Percentiles rank a stretch among this genome's conserved stretches.
phyloP scores from a whole-genome alignment of 1,140 invertebrate genomes.

The Drosophila teissieri region DNA sequence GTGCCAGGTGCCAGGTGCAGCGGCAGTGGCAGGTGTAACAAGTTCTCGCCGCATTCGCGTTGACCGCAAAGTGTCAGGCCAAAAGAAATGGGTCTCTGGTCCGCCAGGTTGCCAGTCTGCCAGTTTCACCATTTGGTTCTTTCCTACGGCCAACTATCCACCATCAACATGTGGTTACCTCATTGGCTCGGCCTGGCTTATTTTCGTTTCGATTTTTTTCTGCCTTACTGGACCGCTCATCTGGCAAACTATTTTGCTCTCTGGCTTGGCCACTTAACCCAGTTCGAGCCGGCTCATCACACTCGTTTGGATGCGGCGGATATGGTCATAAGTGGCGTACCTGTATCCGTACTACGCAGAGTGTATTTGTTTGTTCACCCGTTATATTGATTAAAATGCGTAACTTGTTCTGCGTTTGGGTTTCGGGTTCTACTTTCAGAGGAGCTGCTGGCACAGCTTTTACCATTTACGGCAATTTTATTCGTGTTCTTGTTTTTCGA shows the following conservation, averaged over 20 bases:
- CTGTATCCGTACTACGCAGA: constrained; percentile 12
- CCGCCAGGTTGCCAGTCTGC: constrained; percentile 24
- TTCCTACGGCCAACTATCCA: constrained; percentile 27
- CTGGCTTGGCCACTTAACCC: constrained; percentile 72
- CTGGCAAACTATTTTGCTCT: constrained; percentile 65
- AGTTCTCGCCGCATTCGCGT: constrained; percentile 68
- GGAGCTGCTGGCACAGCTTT: constrained; percentile 20
- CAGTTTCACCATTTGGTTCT: constrained; percentile 55
- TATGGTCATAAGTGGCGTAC: constrained; percentile 50
- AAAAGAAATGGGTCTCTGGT: constrained; percentile 67
- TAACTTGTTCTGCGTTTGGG: constrained; percentile 70
- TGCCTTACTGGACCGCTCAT: constrained; percentile 29
- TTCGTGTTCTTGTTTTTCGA: constrained; percentile 37
- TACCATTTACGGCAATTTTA: constrained; percentile 53
- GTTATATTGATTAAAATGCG: constrained; percentile 82
- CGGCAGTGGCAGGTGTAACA: constrained; percentile 69
- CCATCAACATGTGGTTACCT: constrained; percentile 72
- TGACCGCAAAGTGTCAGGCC: constrained; percentile 76
- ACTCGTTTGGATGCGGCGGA: constrained; percentile 52
- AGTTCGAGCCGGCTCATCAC: constrained; percentile 66
- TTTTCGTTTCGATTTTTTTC: constrained; percentile 65
- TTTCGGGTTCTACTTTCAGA: constrained; percentile 69
- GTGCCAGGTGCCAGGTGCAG: constrained; percentile 26
- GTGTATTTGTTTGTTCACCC: constrained; percentile 23
- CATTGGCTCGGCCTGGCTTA: constrained; percentile 61